A percentile compares a stretch with the other conserved stretches of the same genome.
phyloP scores from a whole-genome alignment of 2,113 vertebrate species.

The Bufo gargarizans region DNA sequence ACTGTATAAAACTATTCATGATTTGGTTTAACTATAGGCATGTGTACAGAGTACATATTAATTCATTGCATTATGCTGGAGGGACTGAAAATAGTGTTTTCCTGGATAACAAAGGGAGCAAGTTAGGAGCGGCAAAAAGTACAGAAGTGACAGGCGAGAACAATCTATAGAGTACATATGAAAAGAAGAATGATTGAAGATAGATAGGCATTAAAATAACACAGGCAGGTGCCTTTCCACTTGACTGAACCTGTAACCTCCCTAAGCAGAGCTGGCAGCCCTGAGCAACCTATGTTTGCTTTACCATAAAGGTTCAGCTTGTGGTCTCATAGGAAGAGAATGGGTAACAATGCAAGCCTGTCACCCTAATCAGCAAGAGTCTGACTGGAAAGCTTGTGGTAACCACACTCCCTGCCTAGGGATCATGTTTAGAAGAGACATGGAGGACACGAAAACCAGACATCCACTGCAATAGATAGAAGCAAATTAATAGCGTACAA shows the following conservation, averaged over 20 bases:
- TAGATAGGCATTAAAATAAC: conserved; percentile 50
- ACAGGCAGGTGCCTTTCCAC: conserved; percentile 52
- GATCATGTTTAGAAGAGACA: conserved; percentile 12
- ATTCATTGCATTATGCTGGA: conserved; percentile 6
- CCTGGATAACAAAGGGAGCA: conserved; percentile 39
- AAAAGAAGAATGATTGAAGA: conserved; percentile 37
- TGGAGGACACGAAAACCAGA: background rate
- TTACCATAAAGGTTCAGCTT: conserved; percentile 32
- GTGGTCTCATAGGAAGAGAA: conserved; percentile 12
- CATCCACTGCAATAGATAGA: background rate
- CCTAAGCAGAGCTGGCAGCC: conserved; percentile 14
- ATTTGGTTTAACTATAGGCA: background rate
- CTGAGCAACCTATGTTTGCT: conserved; percentile 35
- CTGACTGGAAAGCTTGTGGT: background rate
- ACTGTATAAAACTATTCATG: background rate
- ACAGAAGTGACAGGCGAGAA: conserved; percentile 29
- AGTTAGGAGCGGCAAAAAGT: conserved; percentile 43
- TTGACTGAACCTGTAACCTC: conserved; percentile 48
- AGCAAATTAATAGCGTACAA: background rate
- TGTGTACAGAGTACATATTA: conserved; percentile 32
- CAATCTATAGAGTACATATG: background rate
- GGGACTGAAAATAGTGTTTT: conserved; percentile 39
- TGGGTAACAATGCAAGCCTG: conserved; percentile 25
- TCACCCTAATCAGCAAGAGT: conserved; percentile 30
- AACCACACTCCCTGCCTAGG: background rate